Base-by-base conservation (phyloP, 1,140 invertebrate genomes). In the Achatina immaculata region DNA sequence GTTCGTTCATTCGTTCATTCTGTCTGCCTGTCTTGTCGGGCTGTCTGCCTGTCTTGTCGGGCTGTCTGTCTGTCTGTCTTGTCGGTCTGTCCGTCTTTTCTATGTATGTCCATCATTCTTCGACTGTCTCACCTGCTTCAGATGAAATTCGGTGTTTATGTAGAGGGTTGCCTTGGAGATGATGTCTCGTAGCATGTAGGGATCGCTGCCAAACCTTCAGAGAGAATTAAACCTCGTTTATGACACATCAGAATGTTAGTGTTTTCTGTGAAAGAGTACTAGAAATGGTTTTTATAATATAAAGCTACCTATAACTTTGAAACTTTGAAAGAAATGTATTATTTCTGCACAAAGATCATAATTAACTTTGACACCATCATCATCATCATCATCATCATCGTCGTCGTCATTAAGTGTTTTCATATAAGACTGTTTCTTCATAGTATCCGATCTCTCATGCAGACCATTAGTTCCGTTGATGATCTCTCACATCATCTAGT, bases 141-240 rank as follows among this genome's bases (percentile, higher is more conserved):
- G 80, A 73, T 88, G 84, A 68, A 87, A 90, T 45, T 90, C 86
- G 0, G 84, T 85, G 75, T 90, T 90, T 11, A 90, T 85, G 74
- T 80, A 88, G 24, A 83, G 74, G 24, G 89, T 90, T 11, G 88
- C 87, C 36, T 87, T 86, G 4, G 81, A 82, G 14, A 90, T 89
- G 16, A 88, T 87, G 48, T 90, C 88, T 28, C 86, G 65, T 31
- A 89, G 72, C 0, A 89, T 71, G 74, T 88, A 90, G 6, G 84
- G 82, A 68, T 90, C 89, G 51, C 82, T 79, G 24, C 85, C 86
- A 81, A 90, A 90, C 69, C 89, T 90, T 72, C 0, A 55, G 84
- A 45, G 80, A 81, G 21, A 40, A 45, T 55, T 9, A 24, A 65
- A 24, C 24, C 11, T 11, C 24, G n/a, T 28, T 51, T 11, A 51